A percentile compares a stretch with the other conserved stretches of the same genome.
Evolutionary conservation across 2,797 vertebrate genomes (phyloP).

Genomic region (Brotula barbata): DNA sequence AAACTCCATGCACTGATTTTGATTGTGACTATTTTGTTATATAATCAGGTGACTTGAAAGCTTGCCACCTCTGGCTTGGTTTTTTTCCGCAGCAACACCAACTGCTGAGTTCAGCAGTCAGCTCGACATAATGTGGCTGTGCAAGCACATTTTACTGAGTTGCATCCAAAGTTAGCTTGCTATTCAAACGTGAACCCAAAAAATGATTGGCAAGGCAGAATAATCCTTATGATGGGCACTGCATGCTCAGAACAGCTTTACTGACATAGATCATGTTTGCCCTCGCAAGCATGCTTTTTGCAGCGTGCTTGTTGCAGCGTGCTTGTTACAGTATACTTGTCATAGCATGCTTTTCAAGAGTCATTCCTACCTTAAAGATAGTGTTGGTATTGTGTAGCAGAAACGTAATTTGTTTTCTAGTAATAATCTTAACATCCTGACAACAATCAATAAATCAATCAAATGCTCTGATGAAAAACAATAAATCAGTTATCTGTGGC

Average conservation of each 20-base stretch:
- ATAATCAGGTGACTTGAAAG: background rate
- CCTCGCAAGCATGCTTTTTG: no score
- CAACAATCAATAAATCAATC: no score
- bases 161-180: constrained; percentile 15
- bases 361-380: no score
- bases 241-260: background rate
- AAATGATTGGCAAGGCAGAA: constrained; percentile 31
- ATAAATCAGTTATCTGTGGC: no score
- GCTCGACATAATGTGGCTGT: constrained; percentile 27
- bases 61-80: constrained; percentile 9
- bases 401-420: no score
- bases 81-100: constrained; percentile 6
- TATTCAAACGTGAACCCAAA: constrained; percentile 34
- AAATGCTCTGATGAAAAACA: no score
- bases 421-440: no score
- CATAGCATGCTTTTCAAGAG: no score
- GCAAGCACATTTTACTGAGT: constrained; percentile 20
- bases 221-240: constrained; percentile 28
- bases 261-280: background rate
- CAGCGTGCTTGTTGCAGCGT: no score
- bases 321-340: no score
- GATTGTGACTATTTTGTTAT: background rate
- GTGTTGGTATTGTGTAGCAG: no score
- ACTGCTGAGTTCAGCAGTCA: constrained; percentile 26
- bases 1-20: background rate